A percentile compares a stretch with the other conserved stretches of the same genome.
Conservation (phyloP, 2,797 vertebrate genomes). For the Alosa sapidissima region DNA sequence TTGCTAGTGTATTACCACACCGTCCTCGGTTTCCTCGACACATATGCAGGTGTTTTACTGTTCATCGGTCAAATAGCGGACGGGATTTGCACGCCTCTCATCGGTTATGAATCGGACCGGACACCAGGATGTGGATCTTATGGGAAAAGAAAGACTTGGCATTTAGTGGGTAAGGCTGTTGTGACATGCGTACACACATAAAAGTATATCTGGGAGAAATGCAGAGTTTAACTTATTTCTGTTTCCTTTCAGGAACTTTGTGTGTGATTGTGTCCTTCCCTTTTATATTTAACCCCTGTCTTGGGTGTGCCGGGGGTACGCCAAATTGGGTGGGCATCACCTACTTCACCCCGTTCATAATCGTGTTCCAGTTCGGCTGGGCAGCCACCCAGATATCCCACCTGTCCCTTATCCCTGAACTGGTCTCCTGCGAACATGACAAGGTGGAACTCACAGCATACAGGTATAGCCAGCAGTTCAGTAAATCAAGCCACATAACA, state of each 20-base stretch:
- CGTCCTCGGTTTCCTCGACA: constrained; percentile 76
- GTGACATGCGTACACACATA: background rate
- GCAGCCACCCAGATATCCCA: constrained; percentile 87
- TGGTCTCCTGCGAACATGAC: constrained; percentile 78
- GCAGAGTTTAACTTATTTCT: background rate
- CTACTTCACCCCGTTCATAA: constrained; percentile 83
- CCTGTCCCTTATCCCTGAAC: constrained; percentile 88
- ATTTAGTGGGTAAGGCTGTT: constrained; percentile 76
- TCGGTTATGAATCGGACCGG: constrained; percentile 81
- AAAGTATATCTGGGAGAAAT: background rate
- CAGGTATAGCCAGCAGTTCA: constrained; percentile 69
- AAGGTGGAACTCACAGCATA: constrained; percentile 90
- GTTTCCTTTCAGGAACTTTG: constrained; percentile 71
- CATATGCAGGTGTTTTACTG: constrained; percentile 75
- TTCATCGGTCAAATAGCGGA: constrained; percentile 82
- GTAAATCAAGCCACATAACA: background rate
- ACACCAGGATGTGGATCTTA: constrained; percentile 63
- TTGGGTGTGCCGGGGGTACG: constrained; percentile 71
- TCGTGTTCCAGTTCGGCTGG: constrained; percentile 90
- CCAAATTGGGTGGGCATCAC: constrained; percentile 76
- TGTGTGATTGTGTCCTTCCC: constrained; percentile 84
- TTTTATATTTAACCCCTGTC: constrained; percentile 87
- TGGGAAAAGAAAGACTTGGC: constrained; percentile 85
- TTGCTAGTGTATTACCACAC: constrained; percentile 82
- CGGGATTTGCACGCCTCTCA: constrained; percentile 78